Evolutionary conservation across 2,888 invertebrate species (phyloP), one percentile per base, ranked within the genome.

Genomic region (Ennomos erosarius): DNA sequence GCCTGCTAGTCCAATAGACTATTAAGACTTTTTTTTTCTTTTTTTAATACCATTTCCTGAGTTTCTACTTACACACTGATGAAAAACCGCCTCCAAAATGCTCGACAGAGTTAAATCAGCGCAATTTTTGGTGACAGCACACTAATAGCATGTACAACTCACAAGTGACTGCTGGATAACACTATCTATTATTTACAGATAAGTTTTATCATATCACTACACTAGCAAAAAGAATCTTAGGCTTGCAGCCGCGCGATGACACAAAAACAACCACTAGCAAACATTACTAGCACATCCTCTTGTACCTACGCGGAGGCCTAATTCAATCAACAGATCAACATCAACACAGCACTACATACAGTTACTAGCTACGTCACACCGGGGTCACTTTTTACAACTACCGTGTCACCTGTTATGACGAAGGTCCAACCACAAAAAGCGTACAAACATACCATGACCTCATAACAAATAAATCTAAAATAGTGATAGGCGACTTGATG

Each of bases 161-260:
- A 59, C 44, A 39, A 60, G 45, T 62, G 59, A 68, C 61, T 64
- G 54, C 35, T 72, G 70, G 74, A 75, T 78, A 82, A 79, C 84
- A 82, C 65, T 78, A 74, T 76, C 70, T 86, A 86, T 76, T 78
- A 81, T 76, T 72, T 75, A 72, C 64, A 82, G 89, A 89, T 90
- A 87, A 70, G 79, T 76, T 84, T 85, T 89, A 88, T 89, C 89
- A 85, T 86, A 87, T 84, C 85, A 78, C 65, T 75, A 78, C 74
- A 79, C 79, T 77, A 82, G 78, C 78, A 79, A 82, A 79, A 84
- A 85, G 82, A 84, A 81, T 84, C 78, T 83, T 78, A 73, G 78
- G 78, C 79, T 81, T 76, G 74, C 72, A 83, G 73, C 77, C 78
- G 78, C 66, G 67, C 86, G 85, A 89, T 88, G 88, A 87, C 88